These are phyloP conservation scores for Phenganax stokvisi DNA, from an alignment of 92 coral and sea anemone species.

Conservation along the genomic window DNA sequence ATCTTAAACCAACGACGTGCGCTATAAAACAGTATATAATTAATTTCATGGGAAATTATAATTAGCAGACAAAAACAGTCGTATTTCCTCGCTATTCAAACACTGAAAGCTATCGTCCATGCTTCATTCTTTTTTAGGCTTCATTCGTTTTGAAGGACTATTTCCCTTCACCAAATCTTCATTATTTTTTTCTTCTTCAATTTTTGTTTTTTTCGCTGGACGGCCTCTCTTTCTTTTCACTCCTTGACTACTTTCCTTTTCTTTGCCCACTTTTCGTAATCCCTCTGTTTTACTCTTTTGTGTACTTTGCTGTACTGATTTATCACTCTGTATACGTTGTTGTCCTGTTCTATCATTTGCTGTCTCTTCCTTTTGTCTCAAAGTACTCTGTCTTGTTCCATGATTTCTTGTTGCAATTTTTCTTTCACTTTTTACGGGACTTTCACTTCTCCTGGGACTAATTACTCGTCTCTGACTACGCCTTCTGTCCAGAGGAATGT, in stretches of 20 bases:
- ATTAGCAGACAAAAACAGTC: no score
- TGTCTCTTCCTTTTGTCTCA: constrained; percentile 16
- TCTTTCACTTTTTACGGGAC: constrained; percentile 7
- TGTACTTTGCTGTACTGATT: not conserved
- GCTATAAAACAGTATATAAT: no score
- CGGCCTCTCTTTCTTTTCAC: constrained; percentile 27
- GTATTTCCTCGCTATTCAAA: no score
- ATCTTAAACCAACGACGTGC: no score
- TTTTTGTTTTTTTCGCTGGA: not conserved
- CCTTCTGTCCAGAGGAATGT: constrained; percentile 9
- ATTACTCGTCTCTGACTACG: constrained; percentile 7
- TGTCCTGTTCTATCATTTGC: constrained; percentile 4
- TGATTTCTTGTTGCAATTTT: constrained; percentile 1
- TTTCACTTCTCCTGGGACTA: not conserved
- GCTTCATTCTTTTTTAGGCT: not conserved
- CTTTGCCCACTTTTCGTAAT: constrained; percentile 16
- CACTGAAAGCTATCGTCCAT: no score
- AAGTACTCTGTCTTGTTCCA: constrained; percentile 23
- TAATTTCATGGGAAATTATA: no score
- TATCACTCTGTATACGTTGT: not conserved
- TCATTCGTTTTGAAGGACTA: constrained; percentile 22
- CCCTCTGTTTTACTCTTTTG: constrained; percentile 3
- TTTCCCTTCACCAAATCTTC: not conserved
- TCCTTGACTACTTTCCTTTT: not conserved
- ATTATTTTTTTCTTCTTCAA: not conserved